Evolutionary conservation across 1,140 invertebrate genomes (phyloP).

Genomic region (Littorina saxatilis): DNA sequence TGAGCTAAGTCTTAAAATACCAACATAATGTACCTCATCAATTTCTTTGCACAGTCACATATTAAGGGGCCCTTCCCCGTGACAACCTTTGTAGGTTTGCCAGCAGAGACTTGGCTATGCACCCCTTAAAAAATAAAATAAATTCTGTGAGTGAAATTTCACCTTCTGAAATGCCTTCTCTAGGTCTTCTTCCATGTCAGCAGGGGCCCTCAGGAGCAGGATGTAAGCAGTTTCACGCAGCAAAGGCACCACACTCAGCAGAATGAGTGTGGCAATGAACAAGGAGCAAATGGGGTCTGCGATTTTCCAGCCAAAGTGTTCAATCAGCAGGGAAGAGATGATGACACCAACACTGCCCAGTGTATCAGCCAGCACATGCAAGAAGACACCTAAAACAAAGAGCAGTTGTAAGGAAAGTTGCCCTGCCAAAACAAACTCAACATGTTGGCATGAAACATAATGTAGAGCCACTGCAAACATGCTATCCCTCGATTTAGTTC

Average conservation of each 20-base stretch:
- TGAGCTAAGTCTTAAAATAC: no score
- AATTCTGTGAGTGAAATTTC: background rate
- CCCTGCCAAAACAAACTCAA: background rate
- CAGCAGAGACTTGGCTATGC: no score
- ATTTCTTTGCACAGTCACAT: no score
- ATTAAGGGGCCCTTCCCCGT: no score
- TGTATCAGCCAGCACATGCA: constrained; percentile 82
- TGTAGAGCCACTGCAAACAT: no score
- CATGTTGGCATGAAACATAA: no score
- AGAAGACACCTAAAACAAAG: constrained; percentile 79
- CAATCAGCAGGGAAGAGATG: constrained; percentile 80
- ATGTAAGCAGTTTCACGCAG: constrained; percentile 78
- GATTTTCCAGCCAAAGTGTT: constrained; percentile 80
- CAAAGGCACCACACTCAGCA: constrained; percentile 79
- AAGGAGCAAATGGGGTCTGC: constrained; percentile 83
- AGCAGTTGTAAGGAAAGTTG: background rate
- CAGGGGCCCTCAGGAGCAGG: constrained; percentile 74
- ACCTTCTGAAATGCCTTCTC: constrained; percentile 69
- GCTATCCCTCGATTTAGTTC: no score
- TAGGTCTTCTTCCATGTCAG: constrained; percentile 54
- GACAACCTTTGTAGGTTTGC: no score
- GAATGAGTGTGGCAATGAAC: constrained; percentile 80
- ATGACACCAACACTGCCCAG: constrained; percentile 82
- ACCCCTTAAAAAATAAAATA: no score
- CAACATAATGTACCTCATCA: no score